A percentile compares a stretch with the other conserved stretches of the same genome.
Evolutionary conservation across 2,797 vertebrate species (phyloP).

Genomic region (Bradypus variegatus): DNA sequence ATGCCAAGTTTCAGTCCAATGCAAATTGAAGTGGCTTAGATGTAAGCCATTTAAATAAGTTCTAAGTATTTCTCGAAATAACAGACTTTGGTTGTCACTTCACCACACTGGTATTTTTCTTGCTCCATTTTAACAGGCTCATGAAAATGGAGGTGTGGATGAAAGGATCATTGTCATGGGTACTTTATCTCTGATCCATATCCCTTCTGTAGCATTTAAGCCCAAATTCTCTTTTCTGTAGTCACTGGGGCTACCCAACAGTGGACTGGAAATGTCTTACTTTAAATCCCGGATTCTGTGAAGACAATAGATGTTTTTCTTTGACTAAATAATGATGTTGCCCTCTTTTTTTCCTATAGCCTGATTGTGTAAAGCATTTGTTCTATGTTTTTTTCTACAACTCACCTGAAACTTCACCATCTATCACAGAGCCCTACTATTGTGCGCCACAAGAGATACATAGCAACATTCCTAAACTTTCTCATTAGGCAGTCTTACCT

Average conservation of each 20-base stretch:
- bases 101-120: background rate
- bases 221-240: background rate
- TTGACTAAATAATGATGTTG: background rate
- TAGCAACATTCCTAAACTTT: background rate
- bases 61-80: constrained; percentile 34
- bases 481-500: background rate
- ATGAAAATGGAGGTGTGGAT: background rate
- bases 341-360: background rate
- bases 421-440: background rate
- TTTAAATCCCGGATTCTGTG: background rate
- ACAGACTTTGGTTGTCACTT: constrained; percentile 24
- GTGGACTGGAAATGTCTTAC: background rate
- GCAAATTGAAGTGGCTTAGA: constrained; percentile 30
- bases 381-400: background rate
- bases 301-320: background rate
- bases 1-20: constrained; percentile 29
- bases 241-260: background rate
- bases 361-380: background rate
- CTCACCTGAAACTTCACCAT: background rate
- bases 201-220: background rate
- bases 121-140: constrained; percentile 24
- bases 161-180: background rate
- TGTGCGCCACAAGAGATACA: background rate
- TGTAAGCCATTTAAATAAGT: background rate
- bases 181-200: background rate